Evolutionary conservation across 2,888 invertebrate species (phyloP), one percentile per base, ranked within the genome.

Genomic region (Tortrix viridana): DNA sequence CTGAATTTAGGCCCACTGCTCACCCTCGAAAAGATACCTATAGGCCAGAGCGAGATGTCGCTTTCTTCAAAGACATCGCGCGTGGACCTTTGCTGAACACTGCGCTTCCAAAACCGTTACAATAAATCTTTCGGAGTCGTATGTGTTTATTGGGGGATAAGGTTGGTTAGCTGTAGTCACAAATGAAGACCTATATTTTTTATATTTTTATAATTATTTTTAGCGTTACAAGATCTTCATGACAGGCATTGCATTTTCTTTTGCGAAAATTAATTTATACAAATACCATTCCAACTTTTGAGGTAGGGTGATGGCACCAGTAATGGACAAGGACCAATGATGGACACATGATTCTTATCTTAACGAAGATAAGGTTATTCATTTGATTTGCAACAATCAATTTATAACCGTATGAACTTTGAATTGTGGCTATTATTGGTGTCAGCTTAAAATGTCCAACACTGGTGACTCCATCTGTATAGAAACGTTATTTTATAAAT

Each of bases 191-290:
- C 53, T 41, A 41, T 44, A 50, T 19, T 38, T 73, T 75, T 74
- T 71, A 65, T 70, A 75, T 69, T 70, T 75, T 74, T 74, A 68
- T 75, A 75, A 71, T 68, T 70, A 69, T 70, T 67, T 67, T 60
- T 66, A 64, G 57, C 53, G 43, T 37, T 64, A 70, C 62, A 38
- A 38, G 16, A 61, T 41, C 48, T 65, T 65, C 41, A 66, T 63
- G 37, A 19, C 60, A 54, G 46, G 23, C 37, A 38, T 54, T 54
- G 54, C 41, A 32, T 50, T 43, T 59, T 23, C 32, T 5, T 26
- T 60, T 50, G 43, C 19, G 44, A 22, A 41, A 14, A 44, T 2
- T 26, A 32, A 20, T 59, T 14, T 49, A 59, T 18, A 60, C 52
- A n/a, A 47, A 5, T 20, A 61, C 49, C 49, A 61, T 61, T 61